Evolutionary conservation across 23 tunicate genomes (phyloP).

Genomic region (Halocynthia roretzi): DNA sequence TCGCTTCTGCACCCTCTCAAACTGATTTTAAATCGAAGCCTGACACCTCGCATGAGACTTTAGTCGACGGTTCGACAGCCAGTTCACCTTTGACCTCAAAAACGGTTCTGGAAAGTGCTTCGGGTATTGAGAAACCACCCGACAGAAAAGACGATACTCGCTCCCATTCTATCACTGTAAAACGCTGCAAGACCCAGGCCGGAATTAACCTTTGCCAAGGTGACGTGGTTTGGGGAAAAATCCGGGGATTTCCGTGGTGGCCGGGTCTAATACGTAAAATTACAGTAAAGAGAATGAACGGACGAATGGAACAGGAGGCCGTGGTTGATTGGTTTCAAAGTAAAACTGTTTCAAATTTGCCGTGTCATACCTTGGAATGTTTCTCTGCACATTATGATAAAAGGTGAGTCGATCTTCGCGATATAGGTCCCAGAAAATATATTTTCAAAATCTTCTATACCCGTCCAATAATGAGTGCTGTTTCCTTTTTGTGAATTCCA

Average conservation of each 20-base stretch:
- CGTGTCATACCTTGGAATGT: conserved; percentile 39
- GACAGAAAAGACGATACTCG: no score
- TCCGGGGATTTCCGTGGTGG: conserved; percentile 90
- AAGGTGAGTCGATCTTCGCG: conserved; percentile 23
- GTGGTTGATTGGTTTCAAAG: conserved; percentile 80
- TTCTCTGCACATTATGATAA: conserved; percentile 41
- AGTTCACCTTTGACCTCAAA: no score
- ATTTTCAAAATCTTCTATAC: no score
- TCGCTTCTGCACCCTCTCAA: no score
- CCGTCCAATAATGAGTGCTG: background rate
- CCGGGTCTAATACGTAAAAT: conserved; percentile 57
- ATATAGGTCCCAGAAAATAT: no score
- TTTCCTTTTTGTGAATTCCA: background rate
- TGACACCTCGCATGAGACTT: no score
- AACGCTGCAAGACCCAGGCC: conserved; percentile 54
- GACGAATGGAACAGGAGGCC: conserved; percentile 59
- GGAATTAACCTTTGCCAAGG: conserved; percentile 63
- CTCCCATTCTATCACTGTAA: conserved; percentile 54
- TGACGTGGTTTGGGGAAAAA: conserved; percentile 84
- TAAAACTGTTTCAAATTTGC: conserved; percentile 50
- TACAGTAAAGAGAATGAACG: conserved; percentile 51
- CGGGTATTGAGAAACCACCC: no score
- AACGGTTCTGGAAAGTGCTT: no score
- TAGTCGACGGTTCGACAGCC: no score
- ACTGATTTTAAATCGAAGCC: no score